Evolutionary conservation across 30 jellyfish, hydroid and myxozoan species (phyloP).

Genomic region (Aurelia coerulea): DNA sequence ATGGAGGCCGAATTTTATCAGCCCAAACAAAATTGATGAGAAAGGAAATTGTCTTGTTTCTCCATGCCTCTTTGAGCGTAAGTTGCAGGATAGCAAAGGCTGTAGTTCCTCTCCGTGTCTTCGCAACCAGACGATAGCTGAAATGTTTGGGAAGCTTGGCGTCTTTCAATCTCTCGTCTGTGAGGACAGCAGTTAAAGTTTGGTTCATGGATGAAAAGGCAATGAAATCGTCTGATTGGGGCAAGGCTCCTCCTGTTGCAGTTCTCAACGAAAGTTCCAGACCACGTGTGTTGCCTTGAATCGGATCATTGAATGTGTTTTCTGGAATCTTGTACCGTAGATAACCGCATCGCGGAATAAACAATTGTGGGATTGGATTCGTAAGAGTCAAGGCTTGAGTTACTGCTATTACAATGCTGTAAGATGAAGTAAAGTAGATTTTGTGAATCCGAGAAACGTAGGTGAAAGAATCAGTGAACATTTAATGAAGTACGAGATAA

Average conservation of each 20-base stretch:
- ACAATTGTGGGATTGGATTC: slow-evolving; percentile 60
- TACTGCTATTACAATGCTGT: not conserved
- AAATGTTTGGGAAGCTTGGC: not conserved
- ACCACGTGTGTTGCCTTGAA: slow-evolving; percentile 91
- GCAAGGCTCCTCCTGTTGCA: slow-evolving; percentile 33
- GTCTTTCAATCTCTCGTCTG: not conserved
- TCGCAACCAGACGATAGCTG: slow-evolving; percentile 37
- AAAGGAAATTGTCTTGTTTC: slow-evolving; percentile 31
- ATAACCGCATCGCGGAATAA: slow-evolving; percentile 69
- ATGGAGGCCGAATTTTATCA: slow-evolving; percentile 6
- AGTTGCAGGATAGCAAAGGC: slow-evolving; percentile 30
- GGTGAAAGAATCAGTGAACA: no score
- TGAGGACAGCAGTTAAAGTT: slow-evolving; percentile 45
- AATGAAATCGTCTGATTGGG: slow-evolving; percentile 25
- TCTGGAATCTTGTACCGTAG: slow-evolving; percentile 77
- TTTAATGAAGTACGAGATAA: no score
- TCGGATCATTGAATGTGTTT: slow-evolving; percentile 76
- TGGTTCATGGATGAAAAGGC: slow-evolving; percentile 24
- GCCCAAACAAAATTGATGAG: slow-evolving; percentile 36
- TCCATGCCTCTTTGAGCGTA: slow-evolving; percentile 11
- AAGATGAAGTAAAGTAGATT: not conserved
- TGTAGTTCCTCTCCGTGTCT: slow-evolving; percentile 51
- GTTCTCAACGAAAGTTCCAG: slow-evolving; percentile 63
- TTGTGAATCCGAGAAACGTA: not conserved
- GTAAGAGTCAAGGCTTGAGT: slow-evolving; percentile 7